Evolutionary conservation across 2,888 invertebrate genomes (phyloP), one percentile per base, ranked within the genome.

Genomic region (Abrostola tripartita): DNA sequence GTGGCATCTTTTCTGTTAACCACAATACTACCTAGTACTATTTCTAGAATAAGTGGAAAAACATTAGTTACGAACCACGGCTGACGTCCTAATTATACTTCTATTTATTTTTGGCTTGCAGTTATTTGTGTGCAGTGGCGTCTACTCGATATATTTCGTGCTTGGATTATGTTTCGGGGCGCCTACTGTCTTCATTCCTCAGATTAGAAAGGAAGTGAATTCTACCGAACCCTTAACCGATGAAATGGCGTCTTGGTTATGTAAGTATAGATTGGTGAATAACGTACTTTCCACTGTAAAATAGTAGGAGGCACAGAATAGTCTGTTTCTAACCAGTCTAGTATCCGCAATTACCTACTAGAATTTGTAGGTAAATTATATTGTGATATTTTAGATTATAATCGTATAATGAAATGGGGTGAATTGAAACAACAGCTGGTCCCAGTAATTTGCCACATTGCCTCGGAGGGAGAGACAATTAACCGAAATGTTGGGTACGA

Each of bases 151-250:
- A 65, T 80, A 79, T 65, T 81, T 81, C 51, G 72, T 74, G 12
- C 60, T 76, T 10, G 78, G 79, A 36, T 66, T 83, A 24, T 73
- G 71, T 64, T 75, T 78, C 38, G 77, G 81, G 8, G 75, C 75
- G 9, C 78, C 78, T 37, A 79, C 73, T 35, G 68, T 81, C n/a
- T 77, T 82, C 41, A 78, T 84, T 50, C 76, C 76, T 38, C 79
- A 83, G 70, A 68, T 84, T 52, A 75, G 81, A 37, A 75, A 55
- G 36, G 75, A 81, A 56, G 73, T 71, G 5, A 81, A 80, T 60
- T 76, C 8, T 36, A 72, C 72, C 5, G 70, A 67, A 37, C 53
- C 59, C 8, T 74, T 83, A 11, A 74, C 67, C 11, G 64, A 74
- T 10, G 70, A 78, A 50, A 82, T 79, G 80, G 72, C 69, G 12